Base-by-base conservation (phyloP, 2,113 vertebrate genomes). In the Cyanoderma ruficeps region DNA sequence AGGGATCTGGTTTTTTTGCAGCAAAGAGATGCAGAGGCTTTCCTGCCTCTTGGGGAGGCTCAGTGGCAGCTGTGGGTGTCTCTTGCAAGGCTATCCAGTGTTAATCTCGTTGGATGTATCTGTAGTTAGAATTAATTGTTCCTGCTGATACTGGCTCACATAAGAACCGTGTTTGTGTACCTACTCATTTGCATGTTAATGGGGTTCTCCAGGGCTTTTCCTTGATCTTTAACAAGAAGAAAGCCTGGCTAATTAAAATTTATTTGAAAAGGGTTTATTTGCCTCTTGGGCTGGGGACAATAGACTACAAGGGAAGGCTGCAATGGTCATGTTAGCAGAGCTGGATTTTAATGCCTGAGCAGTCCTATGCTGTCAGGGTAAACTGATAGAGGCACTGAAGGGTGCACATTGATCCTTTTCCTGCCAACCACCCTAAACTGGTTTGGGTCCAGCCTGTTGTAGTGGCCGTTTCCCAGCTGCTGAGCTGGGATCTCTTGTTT, bases 141-240 rank as follows among this genome's bases (percentile, higher is more conserved):
- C 87, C 89, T 89, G 77, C 84, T 87, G 90, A 87, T 93, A 91
- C 52, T 63, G 74, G 65, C 93, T 95, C 65, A 63, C 68, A 59
- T 13, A 83, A 74, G 82, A 93, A 7, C 87, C 74, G 0, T 90
- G 78, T 86, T 91, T 97, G 88, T 95, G 71, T 90, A 94, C 90
- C 85, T 86, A 57, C 79, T 95, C 90, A 93, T 95, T 90, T 94
- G 83, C 93, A 92, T 94, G 76, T 68, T 96, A 96, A 96, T 96
- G 64, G 90, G 49, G 79, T 90, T 96, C 93, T 95, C 93, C 55
- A 60, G 93, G 85, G 83, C 59, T 92, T 95, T 96, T 70, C 90
- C 93, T 83, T 94, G 88, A 86, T 97, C 85, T 96, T 75, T 92
- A 93, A 81, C 83, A 94, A 74, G 74, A 83, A 87, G 69, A 83